Conservation (phyloP, 2,113 vertebrate species). For the Kryptolebias marmoratus region DNA sequence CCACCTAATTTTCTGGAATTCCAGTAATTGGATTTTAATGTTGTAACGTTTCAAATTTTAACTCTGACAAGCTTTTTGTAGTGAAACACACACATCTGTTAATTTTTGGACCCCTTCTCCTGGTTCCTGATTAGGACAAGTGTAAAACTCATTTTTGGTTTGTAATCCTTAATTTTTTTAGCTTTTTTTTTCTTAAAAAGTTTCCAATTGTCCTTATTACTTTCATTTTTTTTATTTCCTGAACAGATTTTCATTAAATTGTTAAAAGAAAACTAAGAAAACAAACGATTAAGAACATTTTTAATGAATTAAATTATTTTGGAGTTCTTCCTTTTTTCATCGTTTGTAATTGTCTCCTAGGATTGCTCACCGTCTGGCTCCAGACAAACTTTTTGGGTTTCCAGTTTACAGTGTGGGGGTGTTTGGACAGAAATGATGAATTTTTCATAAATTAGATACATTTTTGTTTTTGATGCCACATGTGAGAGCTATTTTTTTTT, state of each 20-base stretch:
- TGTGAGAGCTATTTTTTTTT: slow-evolving; percentile 6
- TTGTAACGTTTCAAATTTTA: too few relatives aligned
- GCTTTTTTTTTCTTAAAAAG: background rate
- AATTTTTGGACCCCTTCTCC: too few relatives aligned
- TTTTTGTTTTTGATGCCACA: slow-evolving; percentile 44
- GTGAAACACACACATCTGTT: too few relatives aligned
- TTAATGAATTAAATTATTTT: slow-evolving; percentile 10
- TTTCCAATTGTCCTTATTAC: background rate
- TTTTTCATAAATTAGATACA: slow-evolving; percentile 29
- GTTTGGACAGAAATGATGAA: slow-evolving; percentile 14
- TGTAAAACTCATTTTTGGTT: background rate
- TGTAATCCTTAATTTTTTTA: background rate
- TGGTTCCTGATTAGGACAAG: too few relatives aligned
- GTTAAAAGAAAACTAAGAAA: background rate
- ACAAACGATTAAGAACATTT: background rate
- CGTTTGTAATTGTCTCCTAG: slow-evolving; percentile 29
- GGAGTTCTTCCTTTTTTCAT: background rate
- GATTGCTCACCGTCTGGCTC: slow-evolving; percentile 49
- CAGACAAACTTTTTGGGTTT: slow-evolving; percentile 32
- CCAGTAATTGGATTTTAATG: too few relatives aligned
- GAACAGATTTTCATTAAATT: background rate
- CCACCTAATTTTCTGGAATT: too few relatives aligned
- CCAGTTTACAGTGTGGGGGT: slow-evolving; percentile 42
- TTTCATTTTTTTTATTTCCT: background rate
- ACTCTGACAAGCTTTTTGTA: too few relatives aligned